Conservation (phyloP, 2,888 invertebrate genomes). For the Agrotis segetum region DNA sequence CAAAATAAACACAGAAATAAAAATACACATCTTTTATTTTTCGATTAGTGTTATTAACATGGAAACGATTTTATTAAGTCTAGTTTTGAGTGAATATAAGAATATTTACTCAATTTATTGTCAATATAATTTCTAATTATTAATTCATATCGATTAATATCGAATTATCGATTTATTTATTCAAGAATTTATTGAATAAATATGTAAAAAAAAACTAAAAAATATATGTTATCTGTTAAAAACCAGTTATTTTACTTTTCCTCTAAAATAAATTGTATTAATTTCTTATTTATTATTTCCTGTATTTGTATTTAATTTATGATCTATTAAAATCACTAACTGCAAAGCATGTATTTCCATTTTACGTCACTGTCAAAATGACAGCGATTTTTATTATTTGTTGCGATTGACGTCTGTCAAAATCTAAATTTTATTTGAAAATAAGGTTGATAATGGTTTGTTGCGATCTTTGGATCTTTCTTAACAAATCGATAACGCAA, state of each 20-base stretch:
- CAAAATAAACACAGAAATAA: slow-evolving; percentile 47
- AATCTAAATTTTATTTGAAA: not conserved
- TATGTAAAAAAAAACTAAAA: slow-evolving; percentile 16
- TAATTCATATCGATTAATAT: slow-evolving; percentile 54
- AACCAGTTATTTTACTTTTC: slow-evolving; percentile 24
- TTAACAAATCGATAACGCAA: slow-evolving; percentile 15
- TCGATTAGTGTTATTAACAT: slow-evolving; percentile 48
- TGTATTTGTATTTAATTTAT: not conserved
- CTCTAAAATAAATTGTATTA: not conserved
- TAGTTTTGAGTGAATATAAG: slow-evolving; percentile 31
- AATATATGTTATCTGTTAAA: too few relatives aligned
- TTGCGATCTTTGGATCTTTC: not conserved
- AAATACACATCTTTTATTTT: slow-evolving; percentile 51
- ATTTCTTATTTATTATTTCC: slow-evolving; percentile 19
- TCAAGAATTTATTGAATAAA: slow-evolving; percentile 46
- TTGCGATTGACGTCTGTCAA: not conserved
- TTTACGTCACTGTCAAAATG: not conserved
- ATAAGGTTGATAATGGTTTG: not conserved
- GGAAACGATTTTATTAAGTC: slow-evolving; percentile 49
- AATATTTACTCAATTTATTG: slow-evolving; percentile 27
- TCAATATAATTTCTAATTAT: slow-evolving; percentile 45
- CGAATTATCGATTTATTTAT: slow-evolving; percentile 33
- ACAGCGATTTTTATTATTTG: not conserved
- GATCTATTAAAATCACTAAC: not conserved
- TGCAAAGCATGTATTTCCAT: not conserved